A percentile compares a stretch with the other conserved stretches of the same genome.
Evolutionary conservation across 2,888 invertebrate genomes (phyloP).

Genomic region (Diarsia rubi): DNA sequence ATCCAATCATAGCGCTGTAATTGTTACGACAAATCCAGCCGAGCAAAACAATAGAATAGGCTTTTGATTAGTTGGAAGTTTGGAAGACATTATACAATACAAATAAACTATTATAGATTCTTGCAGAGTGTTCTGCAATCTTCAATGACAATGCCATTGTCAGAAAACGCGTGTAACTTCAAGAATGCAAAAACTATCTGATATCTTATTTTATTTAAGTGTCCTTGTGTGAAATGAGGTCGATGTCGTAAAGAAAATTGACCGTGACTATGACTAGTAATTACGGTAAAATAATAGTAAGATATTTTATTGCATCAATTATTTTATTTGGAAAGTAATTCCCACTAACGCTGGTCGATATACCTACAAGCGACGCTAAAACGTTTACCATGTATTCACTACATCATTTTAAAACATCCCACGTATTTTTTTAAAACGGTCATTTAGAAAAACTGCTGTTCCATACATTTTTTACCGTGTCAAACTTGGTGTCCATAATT

Average conservation of each 20-base stretch:
- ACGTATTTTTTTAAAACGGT: too few species aligned
- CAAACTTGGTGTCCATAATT: not conserved
- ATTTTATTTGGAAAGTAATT: constrained; percentile 25
- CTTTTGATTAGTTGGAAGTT: constrained; percentile 45
- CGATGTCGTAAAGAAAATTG: constrained; percentile 61
- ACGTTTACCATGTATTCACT: too few species aligned
- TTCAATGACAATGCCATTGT: constrained; percentile 79
- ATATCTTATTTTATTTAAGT: constrained; percentile 53
- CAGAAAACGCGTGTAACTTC: constrained; percentile 70
- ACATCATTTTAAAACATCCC: too few species aligned
- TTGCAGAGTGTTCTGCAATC: constrained; percentile 68
- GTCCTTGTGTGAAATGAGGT: constrained; percentile 63
- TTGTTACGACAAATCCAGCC: constrained; percentile 39
- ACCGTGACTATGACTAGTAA: constrained; percentile 50
- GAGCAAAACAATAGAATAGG: constrained; percentile 35
- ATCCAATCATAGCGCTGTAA: constrained; percentile 26
- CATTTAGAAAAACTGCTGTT: too few species aligned
- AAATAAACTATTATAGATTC: constrained; percentile 62
- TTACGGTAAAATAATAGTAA: constrained; percentile 44
- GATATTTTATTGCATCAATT: constrained; percentile 26
- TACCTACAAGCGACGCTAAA: too few species aligned
- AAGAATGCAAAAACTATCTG: constrained; percentile 61
- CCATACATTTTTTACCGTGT: too few species aligned
- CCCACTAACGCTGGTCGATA: not conserved
- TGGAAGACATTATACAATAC: constrained; percentile 53